Base-by-base conservation (phyloP, 2,797 vertebrate genomes). In the Fringilla coelebs region DNA sequence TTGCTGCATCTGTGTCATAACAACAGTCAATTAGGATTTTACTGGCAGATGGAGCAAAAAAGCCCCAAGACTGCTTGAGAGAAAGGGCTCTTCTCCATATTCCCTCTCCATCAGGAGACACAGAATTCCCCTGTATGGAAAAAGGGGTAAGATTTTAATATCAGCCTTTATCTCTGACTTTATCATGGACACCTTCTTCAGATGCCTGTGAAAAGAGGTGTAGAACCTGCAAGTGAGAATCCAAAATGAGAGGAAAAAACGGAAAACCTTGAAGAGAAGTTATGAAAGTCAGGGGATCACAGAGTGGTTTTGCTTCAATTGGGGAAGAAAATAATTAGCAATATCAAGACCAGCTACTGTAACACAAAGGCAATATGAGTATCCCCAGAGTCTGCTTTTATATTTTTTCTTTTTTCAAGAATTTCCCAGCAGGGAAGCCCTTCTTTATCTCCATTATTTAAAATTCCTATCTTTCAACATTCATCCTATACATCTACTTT, bases 221-320 rank as follows among this genome's bases (percentile, higher is more conserved):
- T 54, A 79, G 45, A 70, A 90, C 49, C 83, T 94, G 83, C 83
- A 96, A 79, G 11, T 63, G 49, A 96, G 71, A 91, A 89, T 81
- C 17, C 32, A 79, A 76, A 91, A 81, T 43, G 43, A 95, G 68
- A 85, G 28, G 43, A 41, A 41, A 48, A 26, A 17, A 11, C 4
- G 1, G 9, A 45, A 76, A 73, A 61, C 46, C 60, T 81, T 83
- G 22, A 87, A 61, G 3, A 71, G 41, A 75, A 88, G 49, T 91
- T 79, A 65, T 8, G 21, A 8, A 87, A 89, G 38, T 43, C 26
- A 74, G 63, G 29, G 73, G 51, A 25, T 67, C 45, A 36, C 67
- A 82, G 45, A 76, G 34, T 28, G 40, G 25, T 86, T 92, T 72
- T 75, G 58, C 79, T 93, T 85, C 70, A 63, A 51, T 74, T 83